Conservation (phyloP, 2,797 vertebrate genomes). For the Holocentrus rufus region DNA sequence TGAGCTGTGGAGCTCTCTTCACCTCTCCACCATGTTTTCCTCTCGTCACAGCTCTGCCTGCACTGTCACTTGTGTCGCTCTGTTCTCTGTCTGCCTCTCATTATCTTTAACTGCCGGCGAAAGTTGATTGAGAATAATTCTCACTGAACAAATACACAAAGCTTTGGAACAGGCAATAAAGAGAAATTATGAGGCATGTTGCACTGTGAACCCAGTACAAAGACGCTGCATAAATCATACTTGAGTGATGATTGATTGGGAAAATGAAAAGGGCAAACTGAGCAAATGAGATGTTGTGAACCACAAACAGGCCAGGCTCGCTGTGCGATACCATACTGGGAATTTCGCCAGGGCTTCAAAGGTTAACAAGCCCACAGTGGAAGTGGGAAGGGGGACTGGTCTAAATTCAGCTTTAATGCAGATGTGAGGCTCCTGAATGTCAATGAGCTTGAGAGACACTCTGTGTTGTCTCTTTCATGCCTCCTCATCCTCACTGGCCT, state of each 20-base stretch:
- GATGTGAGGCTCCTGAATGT: conserved; percentile 51
- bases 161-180: background rate
- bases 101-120: conserved; percentile 2
- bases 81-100: conserved; percentile 1
- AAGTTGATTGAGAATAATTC: background rate
- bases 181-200: background rate
- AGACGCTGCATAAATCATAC: conserved; percentile 4
- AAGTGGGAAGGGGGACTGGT: conserved; percentile 40
- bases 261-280: conserved; percentile 30
- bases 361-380: conserved; percentile 61
- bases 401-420: conserved; percentile 61
- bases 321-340: conserved; percentile 20
- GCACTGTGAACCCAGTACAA: background rate
- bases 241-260: background rate
- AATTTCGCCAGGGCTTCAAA: conserved; percentile 46
- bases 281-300: conserved; percentile 18
- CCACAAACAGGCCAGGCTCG: conserved; percentile 21
- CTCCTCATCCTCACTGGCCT: conserved; percentile 23
- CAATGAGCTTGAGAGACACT: conserved; percentile 47
- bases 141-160: conserved; percentile 3
- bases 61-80: background rate
- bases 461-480: conserved; percentile 24
- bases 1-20: conserved; percentile 2
- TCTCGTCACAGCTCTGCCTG: conserved; percentile 18
- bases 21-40: conserved; percentile 3